Evolutionary conservation across 2,888 invertebrate genomes (phyloP).

Genomic region (Folsomia candida): DNA sequence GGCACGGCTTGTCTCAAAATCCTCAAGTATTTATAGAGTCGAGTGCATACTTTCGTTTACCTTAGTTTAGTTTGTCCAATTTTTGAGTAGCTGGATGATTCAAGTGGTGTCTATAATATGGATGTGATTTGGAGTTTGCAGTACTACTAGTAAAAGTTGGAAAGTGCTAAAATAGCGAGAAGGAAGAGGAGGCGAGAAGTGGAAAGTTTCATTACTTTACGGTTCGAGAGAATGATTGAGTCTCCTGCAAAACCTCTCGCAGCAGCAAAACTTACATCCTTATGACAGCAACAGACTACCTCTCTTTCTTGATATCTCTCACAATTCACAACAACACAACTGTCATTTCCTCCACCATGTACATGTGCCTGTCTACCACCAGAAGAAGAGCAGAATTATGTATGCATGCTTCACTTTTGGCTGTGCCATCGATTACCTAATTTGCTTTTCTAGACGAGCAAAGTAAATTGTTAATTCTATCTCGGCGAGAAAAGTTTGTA

Average conservation of each 20-base stretch:
- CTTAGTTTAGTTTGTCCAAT: not conserved
- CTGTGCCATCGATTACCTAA: not conserved
- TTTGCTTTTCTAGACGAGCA: not conserved
- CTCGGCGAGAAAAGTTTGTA: not conserved
- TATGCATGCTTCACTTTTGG: not conserved
- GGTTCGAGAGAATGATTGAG: not conserved
- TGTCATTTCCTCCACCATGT: too few species aligned
- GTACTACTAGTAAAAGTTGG: not conserved
- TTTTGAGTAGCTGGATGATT: too few species aligned
- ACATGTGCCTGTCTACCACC: too few species aligned
- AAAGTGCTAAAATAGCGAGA: not conserved
- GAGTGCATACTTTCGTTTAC: not conserved
- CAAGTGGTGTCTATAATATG: too few species aligned
- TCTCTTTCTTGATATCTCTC: not conserved
- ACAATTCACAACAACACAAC: not conserved
- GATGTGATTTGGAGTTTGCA: not conserved
- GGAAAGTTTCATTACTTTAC: not conserved
- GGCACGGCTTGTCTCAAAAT: constrained; percentile 3
- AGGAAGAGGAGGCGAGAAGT: constrained; percentile 2
- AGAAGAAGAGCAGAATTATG: too few species aligned
- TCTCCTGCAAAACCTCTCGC: not conserved
- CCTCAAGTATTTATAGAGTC: not conserved
- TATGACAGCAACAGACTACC: not conserved
- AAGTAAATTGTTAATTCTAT: not conserved
- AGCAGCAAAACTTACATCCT: not conserved